A percentile compares a stretch with the other conserved stretches of the same genome.
Conservation (phyloP, 2,888 invertebrate species). For the Scrobipalpa costella region DNA sequence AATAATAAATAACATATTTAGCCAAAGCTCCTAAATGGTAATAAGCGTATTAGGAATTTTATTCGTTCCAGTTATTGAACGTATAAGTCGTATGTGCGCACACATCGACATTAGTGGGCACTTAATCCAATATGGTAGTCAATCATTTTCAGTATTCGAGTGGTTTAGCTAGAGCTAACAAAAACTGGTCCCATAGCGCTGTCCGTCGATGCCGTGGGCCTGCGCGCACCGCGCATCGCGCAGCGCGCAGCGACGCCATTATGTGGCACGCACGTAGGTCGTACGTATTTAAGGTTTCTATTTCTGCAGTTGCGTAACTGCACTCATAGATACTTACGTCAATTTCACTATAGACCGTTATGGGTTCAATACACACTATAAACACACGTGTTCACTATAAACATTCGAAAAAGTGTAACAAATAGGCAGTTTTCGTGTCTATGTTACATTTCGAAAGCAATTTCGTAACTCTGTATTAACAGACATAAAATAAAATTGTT, state of each 20-base stretch:
- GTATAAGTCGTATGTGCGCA: too few relatives aligned
- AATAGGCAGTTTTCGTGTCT: neutral
- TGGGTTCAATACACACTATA: constrained; percentile 26
- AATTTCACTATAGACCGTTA: constrained; percentile 43
- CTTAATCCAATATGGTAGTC: neutral
- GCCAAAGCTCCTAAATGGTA: too few relatives aligned
- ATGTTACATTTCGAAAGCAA: neutral
- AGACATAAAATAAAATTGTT: neutral
- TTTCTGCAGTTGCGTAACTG: constrained; percentile 51
- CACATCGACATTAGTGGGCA: too few relatives aligned
- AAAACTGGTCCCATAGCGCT: constrained; percentile 16
- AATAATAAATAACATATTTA: too few relatives aligned
- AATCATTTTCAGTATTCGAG: neutral
- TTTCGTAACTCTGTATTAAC: neutral
- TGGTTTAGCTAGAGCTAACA: constrained; percentile 2
- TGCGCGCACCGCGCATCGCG: neutral
- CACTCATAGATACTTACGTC: constrained; percentile 39
- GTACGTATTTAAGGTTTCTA: constrained; percentile 52
- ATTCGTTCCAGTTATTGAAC: too few relatives aligned
- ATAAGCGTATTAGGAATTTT: too few relatives aligned
- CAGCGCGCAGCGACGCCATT: constrained; percentile 26
- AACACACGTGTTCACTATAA: constrained; percentile 9
- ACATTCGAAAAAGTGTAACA: neutral
- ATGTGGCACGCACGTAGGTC: constrained; percentile 46
- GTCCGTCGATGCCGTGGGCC: neutral